phyloP scores from a whole-genome alignment of 2,113 vertebrate species.

The Oryzias curvinotus region DNA sequence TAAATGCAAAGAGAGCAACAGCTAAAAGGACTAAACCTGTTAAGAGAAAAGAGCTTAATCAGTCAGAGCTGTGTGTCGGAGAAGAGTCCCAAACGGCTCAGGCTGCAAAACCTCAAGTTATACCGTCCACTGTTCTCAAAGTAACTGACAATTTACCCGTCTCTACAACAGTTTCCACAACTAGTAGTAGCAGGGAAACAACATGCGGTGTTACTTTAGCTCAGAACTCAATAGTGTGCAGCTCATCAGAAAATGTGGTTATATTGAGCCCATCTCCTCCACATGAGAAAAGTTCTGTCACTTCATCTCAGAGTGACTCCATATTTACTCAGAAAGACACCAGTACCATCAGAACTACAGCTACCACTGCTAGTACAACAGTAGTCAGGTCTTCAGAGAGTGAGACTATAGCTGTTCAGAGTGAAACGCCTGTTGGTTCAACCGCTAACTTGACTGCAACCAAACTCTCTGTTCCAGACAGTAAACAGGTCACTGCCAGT shows the following conservation, averaged over 20 bases:
- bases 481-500: slow-evolving; percentile 27
- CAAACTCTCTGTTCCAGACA: slow-evolving; percentile 37
- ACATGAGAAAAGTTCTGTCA: slow-evolving; percentile 31
- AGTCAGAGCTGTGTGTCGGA: slow-evolving; percentile 41
- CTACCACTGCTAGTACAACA: slow-evolving; percentile 26
- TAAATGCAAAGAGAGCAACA: slow-evolving; percentile 77
- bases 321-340: slow-evolving; percentile 13
- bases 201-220: slow-evolving; percentile 18
- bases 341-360: slow-evolving; percentile 14
- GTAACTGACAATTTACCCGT: slow-evolving; percentile 16
- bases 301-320: slow-evolving; percentile 34
- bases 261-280: slow-evolving; percentile 11
- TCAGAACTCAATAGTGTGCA: slow-evolving; percentile 29
- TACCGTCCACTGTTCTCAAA: slow-evolving; percentile 30
- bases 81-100: slow-evolving; percentile 40
- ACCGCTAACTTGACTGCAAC: slow-evolving; percentile 24
- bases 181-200: slow-evolving; percentile 7
- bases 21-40: slow-evolving; percentile 79
- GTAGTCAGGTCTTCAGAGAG: slow-evolving; percentile 28
- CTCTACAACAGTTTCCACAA: slow-evolving; percentile 23
- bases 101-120: slow-evolving; percentile 27
- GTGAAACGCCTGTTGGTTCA: slow-evolving; percentile 37
- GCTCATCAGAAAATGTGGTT: slow-evolving; percentile 35
- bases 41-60: slow-evolving; percentile 71
- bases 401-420: slow-evolving; percentile 24